phyloP scores from a whole-genome alignment of 1,140 invertebrate genomes.

The Piezodorus guildinii region DNA sequence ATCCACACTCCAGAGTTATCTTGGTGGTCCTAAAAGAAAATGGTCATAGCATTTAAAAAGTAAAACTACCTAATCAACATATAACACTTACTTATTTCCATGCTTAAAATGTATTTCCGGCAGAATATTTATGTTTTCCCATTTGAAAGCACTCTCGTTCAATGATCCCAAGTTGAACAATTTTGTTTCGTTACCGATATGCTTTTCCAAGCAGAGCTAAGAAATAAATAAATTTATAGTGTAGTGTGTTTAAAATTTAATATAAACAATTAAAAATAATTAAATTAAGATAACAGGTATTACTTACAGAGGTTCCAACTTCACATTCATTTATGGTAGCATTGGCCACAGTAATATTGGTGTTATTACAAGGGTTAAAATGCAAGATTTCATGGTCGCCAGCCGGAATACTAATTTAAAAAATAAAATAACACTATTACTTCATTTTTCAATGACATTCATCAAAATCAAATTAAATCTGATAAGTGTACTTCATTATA shows the following conservation, averaged over 20 bases:
- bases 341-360: neutral
- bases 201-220: constrained; percentile 1
- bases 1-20: neutral
- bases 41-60: neutral
- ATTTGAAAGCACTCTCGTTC: neutral
- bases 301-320: neutral
- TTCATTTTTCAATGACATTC: too few species aligned
- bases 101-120: neutral
- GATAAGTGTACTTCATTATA: too few species aligned
- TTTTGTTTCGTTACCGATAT: neutral
- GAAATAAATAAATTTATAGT: neutral
- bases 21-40: neutral
- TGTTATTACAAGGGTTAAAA: neutral
- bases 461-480: too few species aligned
- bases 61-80: neutral
- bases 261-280: too few species aligned
- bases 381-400: too few species aligned
- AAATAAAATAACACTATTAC: too few species aligned
- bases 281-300: neutral
- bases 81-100: neutral
- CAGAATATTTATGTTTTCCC: neutral
- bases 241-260: too few species aligned
- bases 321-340: neutral
- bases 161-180: neutral
- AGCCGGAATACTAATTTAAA: too few species aligned